Evolutionary conservation across 1,140 invertebrate genomes (phyloP), one percentile per base, ranked within the genome.

Genomic region (Cepaea nemoralis): DNA sequence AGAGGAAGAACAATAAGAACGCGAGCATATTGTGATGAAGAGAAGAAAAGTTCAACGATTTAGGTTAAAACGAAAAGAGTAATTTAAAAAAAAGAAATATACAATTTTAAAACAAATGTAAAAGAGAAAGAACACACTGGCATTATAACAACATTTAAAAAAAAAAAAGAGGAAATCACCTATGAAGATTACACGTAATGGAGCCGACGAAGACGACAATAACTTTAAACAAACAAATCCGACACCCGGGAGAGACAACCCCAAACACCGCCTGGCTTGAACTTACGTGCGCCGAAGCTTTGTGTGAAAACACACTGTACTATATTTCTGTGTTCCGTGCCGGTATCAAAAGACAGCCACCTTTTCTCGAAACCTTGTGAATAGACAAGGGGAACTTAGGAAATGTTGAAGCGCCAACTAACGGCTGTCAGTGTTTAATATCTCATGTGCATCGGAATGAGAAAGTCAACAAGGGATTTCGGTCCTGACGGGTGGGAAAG

Each of bases 1-100:
- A 74, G 66, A 73, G 82, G 59, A 70, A 73, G 59, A 77, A 59
- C 77, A 73, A 82, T 14, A 82, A 59, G 66, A 24, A 82, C 19
- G 33, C 6, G 31, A 48, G 42, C 14, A n/a, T n/a, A n/a, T n/a
- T n/a, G n/a, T n/a, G n/a, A n/a, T n/a, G n/a, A n/a, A n/a, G n/a
- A n/a, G n/a, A n/a, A n/a, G n/a, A n/a, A n/a, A n/a, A n/a, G n/a
- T n/a, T n/a, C n/a, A n/a, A n/a, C n/a, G n/a, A n/a, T n/a, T n/a
- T n/a, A n/a, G n/a, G n/a, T n/a, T n/a, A n/a, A n/a, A n/a, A n/a
- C n/a, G n/a, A n/a, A n/a, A n/a, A n/a, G n/a, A n/a, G n/a, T n/a
- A n/a, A n/a, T n/a, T n/a, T n/a, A n/a, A n/a, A n/a, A n/a, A n/a
- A n/a, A n/a, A n/a, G n/a, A n/a, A n/a, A n/a, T n/a, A n/a, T n/a